These are phyloP conservation scores for Ischnura elegans DNA, from an alignment of 2,888 invertebrate genomes.

Conservation along the genomic window DNA sequence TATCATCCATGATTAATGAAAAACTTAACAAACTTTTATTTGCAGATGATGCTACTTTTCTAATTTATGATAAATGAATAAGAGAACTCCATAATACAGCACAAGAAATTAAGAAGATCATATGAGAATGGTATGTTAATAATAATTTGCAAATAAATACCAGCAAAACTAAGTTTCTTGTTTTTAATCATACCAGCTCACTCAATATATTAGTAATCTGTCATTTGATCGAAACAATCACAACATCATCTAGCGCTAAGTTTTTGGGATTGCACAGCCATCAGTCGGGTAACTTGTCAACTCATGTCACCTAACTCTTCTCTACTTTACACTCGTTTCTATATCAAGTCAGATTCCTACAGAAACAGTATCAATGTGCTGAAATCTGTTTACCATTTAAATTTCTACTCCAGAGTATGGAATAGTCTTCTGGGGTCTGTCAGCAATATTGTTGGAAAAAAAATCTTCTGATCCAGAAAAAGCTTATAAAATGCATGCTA, in stretches of 20 bases:
- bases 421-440: too few relatives aligned
- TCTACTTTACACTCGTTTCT: too few relatives aligned
- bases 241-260: neutral
- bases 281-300: too few relatives aligned
- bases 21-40: neutral
- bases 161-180: neutral
- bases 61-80: neutral
- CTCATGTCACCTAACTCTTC: conserved; percentile 39
- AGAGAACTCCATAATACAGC: neutral
- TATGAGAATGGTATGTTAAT: neutral
- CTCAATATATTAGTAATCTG: neutral
- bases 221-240: neutral
- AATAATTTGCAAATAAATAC: neutral
- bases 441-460: too few relatives aligned
- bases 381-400: too few relatives aligned
- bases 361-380: too few relatives aligned
- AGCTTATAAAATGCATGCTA: too few relatives aligned
- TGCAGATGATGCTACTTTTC: neutral
- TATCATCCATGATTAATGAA: neutral
- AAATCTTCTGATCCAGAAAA: too few relatives aligned
- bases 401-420: too few relatives aligned
- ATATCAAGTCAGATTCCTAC: too few relatives aligned
- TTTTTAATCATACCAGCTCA: neutral
- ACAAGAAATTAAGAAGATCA: neutral
- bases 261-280: too few relatives aligned